Percentiles rank a stretch among this genome's conserved stretches.
Conservation (phyloP, 2,888 invertebrate species). For the Diploptera punctata region DNA sequence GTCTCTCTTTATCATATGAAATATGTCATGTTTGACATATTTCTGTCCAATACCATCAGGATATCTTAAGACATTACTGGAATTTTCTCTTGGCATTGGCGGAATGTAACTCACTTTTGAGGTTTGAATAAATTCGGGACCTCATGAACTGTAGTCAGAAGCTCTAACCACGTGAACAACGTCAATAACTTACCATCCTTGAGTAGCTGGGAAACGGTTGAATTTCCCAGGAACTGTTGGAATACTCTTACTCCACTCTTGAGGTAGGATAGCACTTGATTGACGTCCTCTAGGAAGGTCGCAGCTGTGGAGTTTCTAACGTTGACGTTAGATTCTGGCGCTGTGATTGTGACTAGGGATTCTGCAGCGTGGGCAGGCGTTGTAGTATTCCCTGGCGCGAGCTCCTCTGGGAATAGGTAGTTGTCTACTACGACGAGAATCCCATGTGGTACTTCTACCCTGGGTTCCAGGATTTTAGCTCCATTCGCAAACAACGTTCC, state of each 20-base stretch:
- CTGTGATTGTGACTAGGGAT: conserved; percentile 18
- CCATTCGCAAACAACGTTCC: conserved; percentile 55
- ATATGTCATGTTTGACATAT: no score
- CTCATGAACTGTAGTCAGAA: no score
- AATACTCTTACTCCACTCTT: conserved; percentile 69
- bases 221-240: conserved; percentile 66
- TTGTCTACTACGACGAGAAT: conserved; percentile 57
- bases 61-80: no score
- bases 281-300: conserved; percentile 57
- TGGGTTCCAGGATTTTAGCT: conserved; percentile 54
- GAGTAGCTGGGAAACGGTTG: conserved; percentile 64
- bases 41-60: no score
- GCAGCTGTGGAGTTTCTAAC: conserved; percentile 47
- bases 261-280: conserved; percentile 63
- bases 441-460: conserved; percentile 54
- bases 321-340: neutral
- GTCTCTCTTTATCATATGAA: no score
- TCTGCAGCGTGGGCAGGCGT: conserved; percentile 30
- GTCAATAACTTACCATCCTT: conserved; percentile 58
- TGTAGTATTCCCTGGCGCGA: conserved; percentile 52
- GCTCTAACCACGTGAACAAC: no score
- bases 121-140: no score
- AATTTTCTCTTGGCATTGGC: no score
- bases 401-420: conserved; percentile 57
- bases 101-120: no score